Evolutionary conservation across 2,888 invertebrate genomes (phyloP), one percentile per base, ranked within the genome.

Genomic region (Agrotis puta): DNA sequence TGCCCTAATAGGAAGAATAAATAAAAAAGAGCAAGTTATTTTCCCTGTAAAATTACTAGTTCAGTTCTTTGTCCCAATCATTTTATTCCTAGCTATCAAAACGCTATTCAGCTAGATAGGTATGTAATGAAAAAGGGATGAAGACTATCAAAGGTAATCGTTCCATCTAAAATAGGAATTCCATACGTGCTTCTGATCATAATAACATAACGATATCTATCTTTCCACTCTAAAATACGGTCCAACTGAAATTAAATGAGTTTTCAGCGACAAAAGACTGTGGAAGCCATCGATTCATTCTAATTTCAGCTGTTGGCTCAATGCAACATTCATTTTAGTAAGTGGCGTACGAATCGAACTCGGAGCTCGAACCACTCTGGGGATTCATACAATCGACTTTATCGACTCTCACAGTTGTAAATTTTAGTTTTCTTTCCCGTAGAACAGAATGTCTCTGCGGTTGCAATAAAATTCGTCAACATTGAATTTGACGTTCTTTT

Each of bases 321-420:
- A 80, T 84, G 88, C 83, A 85, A 84, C 89, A 89, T 89, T 89
- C 87, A 89, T 89, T 90, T 80, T 80, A 79, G 86, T 88, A 89
- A 90, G 90, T 89, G 88, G 85, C 78, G 81, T 82, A 85, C 82
- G 75, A 82, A 86, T 82, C 82, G 85, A 77, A 69, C 77, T 65
- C 68, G 50, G 67, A 75, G 70, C 74, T 64, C 68, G 51, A 62
- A 75, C 74, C 79, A 79, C 89, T 86, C 86, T 14, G 51, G 90
- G 90, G 88, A 90, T 88, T 89, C 89, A 88, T 87, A 86, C 88
- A 87, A 88, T 90, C 88, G 85, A 86, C 84, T 88, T 89, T 90
- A 90, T 88, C 80, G 88, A 81, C 85, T 84, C 80, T 85, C 87
- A 79, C 83, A 88, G 88, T 88, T 86, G 87, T 90, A 89, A 88